Evolutionary conservation across 2,888 invertebrate species (phyloP).

Genomic region (Acleris literana): DNA sequence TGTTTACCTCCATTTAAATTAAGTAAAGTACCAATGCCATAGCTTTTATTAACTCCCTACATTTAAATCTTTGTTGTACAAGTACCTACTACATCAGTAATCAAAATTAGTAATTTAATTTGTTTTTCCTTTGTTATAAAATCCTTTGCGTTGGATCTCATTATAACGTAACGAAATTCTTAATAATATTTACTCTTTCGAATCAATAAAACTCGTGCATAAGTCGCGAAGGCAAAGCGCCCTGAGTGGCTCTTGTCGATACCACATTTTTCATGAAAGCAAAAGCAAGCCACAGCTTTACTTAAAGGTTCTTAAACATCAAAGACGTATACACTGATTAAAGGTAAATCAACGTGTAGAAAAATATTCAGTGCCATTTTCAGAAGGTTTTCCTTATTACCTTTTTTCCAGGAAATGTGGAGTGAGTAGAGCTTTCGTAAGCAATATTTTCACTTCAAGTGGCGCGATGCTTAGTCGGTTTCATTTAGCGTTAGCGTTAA

Average conservation of each 20-base stretch:
- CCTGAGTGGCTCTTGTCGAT: slow-evolving; percentile 37
- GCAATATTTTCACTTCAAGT: slow-evolving; percentile 46
- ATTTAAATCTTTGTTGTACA: not conserved
- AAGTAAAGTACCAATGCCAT: not conserved
- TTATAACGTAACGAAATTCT: slow-evolving; percentile 5
- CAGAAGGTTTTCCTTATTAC: slow-evolving; percentile 42
- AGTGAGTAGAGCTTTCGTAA: slow-evolving; percentile 40
- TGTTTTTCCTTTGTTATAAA: not conserved
- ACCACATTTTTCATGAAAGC: slow-evolving; percentile 42
- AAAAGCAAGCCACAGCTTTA: slow-evolving; percentile 48
- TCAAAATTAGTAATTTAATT: not conserved
- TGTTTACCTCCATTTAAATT: slow-evolving; percentile 12
- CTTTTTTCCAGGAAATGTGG: slow-evolving; percentile 30
- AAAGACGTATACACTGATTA: slow-evolving; percentile 54
- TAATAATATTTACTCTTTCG: slow-evolving; percentile 32
- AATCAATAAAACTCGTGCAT: slow-evolving; percentile 40
- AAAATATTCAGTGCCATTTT: slow-evolving; percentile 46
- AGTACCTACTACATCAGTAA: not conserved
- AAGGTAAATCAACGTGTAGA: slow-evolving; percentile 50
- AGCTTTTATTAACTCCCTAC: not conserved
- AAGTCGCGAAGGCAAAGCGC: slow-evolving; percentile 44
- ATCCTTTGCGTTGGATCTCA: not conserved
- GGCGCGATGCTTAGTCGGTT: slow-evolving; percentile 42
- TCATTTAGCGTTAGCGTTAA: slow-evolving; percentile 22
- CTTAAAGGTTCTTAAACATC: slow-evolving; percentile 52